Conservation (phyloP, 2,888 invertebrate genomes). For the Limnephilus lunatus region DNA sequence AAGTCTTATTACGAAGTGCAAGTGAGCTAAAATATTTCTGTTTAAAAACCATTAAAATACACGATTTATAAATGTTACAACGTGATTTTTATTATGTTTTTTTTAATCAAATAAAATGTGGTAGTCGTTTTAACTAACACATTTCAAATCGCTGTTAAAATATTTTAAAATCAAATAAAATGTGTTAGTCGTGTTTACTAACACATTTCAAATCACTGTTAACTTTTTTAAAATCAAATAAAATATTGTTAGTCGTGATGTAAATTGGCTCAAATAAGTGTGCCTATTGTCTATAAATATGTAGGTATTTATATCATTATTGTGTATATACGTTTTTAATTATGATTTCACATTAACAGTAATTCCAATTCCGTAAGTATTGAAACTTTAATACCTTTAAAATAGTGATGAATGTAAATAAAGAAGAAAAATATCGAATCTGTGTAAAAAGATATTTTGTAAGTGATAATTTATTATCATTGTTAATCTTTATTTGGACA, state of each 20-base stretch:
- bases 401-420: not conserved
- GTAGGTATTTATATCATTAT: not conserved
- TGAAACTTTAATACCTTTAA: not conserved
- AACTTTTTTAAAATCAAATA: too few relatives aligned
- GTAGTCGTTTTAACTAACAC: not conserved
- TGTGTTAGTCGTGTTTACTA: too few relatives aligned
- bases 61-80: not conserved
- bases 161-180: too few relatives aligned
- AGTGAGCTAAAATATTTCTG: not conserved
- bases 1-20: not conserved
- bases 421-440: not conserved
- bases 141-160: too few relatives aligned
- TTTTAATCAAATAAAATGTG: too few relatives aligned
- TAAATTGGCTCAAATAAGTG: too few relatives aligned
- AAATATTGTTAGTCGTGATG: too few relatives aligned
- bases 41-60: not conserved
- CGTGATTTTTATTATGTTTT: not conserved
- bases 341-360: not conserved
- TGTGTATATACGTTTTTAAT: not conserved
- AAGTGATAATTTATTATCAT: not conserved
- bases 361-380: not conserved
- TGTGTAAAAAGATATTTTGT: not conserved
- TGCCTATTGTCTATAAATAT: not conserved
- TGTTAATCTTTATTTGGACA: not conserved
- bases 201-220: too few relatives aligned